Evolutionary conservation across 1,140 invertebrate genomes (phyloP), one percentile per base, ranked within the genome.

Genomic region (Mizuhopecten yessoensis): DNA sequence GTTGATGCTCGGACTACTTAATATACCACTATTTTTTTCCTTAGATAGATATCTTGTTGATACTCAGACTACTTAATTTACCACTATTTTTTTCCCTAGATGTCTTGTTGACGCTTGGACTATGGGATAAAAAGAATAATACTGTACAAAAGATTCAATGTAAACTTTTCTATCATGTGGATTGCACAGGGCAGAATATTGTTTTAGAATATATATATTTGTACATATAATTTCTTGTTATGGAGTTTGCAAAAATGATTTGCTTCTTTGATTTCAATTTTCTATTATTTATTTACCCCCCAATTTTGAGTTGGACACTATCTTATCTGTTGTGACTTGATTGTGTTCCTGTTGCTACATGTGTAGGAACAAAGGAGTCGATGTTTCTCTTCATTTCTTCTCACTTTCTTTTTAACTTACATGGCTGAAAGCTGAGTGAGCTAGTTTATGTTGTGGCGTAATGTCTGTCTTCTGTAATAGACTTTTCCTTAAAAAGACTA

Each of bases 151-250:
- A 75, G 57, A 75, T 75, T 75, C 9, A n/a, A 75, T 75, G 57
- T 75, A 75, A 75, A 9, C 0, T 75, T 75, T 75, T 75, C n/a
- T 75, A 75, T 75, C 29, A 75, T n/a, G 29, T 29, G 57, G 23
- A 75, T 75, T 29, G 57, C 57, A 75, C 57, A 75, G 57, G 57
- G 57, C 57, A n/a, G 57, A 75, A 75, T 75, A 75, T 75, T 75
- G n/a, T n/a, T n/a, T n/a, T n/a, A n/a, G n/a, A n/a, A n/a, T n/a
- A n/a, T n/a, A 75, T 75, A 29, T 75, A 29, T 75, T 5, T 75
- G n/a, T 75, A 75, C n/a, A 75, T 75, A 75, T 75, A 75, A 75
- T 75, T 75, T 75, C 57, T 29, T 75, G 57, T 75, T 75, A 75
- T 75, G 57, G 57, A 75, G 57, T 75, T 75, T 75, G 57, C 57